These are phyloP conservation scores for Hassar affinis DNA, from an alignment of 2,113 vertebrate genomes.

Conservation along the genomic window DNA sequence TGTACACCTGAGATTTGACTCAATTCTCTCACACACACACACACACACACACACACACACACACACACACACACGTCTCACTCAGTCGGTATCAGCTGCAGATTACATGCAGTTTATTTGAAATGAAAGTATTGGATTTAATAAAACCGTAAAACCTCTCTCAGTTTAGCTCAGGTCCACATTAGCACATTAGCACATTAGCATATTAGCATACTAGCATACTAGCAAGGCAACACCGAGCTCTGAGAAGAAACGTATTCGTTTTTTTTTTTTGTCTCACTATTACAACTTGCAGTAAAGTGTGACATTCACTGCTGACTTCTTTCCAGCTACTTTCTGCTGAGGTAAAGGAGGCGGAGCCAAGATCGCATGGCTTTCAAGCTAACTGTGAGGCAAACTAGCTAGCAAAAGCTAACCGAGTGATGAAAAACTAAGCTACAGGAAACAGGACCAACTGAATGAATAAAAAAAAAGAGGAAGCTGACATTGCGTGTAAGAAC, in stretches of 20 bases:
- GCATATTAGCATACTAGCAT: not conserved
- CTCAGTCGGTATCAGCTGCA: not conserved
- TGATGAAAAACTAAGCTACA: not conserved
- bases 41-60: slow-evolving; percentile 42
- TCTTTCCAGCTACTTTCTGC: no score
- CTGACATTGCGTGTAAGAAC: not conserved
- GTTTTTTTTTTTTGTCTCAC: no score
- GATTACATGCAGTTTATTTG: no score
- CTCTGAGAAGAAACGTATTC: no score
- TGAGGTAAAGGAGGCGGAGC: not conserved
- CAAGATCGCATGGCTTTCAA: not conserved
- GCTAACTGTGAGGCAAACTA: not conserved
- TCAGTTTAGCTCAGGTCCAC: not conserved
- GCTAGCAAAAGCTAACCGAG: not conserved
- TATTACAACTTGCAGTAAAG: not conserved
- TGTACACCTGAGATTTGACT: not conserved
- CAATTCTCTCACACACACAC: slow-evolving; percentile 27
- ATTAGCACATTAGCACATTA: not conserved
- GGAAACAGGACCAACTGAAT: not conserved
- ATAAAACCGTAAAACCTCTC: not conserved
- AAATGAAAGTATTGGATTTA: not conserved
- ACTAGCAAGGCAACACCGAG: not conserved
- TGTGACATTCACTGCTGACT: not conserved
- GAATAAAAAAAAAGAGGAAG: not conserved
- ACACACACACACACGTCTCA: slow-evolving; percentile 32